Percentiles rank a stretch among this genome's conserved stretches.
Conservation (phyloP, 2,888 invertebrate genomes). For the Yponomeuta cagnagella region DNA sequence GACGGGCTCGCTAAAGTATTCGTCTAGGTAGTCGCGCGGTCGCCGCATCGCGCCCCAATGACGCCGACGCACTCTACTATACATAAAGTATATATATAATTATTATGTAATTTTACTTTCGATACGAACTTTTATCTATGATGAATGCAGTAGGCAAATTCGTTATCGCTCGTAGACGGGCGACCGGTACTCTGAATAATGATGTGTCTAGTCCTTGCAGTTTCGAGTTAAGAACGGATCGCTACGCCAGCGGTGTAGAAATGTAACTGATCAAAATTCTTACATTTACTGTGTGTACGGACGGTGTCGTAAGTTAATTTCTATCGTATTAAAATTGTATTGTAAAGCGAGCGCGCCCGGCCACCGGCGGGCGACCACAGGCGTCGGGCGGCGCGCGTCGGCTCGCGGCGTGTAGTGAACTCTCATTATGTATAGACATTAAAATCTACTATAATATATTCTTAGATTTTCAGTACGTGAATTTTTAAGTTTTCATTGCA, state of each 20-base stretch:
- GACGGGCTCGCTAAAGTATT: slow-evolving; percentile 99
- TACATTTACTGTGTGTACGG: slow-evolving; percentile 11
- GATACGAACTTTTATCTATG: slow-evolving; percentile 29
- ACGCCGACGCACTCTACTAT: slow-evolving; percentile 3
- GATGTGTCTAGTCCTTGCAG: slow-evolving; percentile 46
- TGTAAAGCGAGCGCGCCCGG: slow-evolving; percentile 9
- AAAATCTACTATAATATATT: slow-evolving; percentile 74
- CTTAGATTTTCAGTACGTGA: slow-evolving; percentile 73
- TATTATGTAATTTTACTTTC: slow-evolving; percentile 30
- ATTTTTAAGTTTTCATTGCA: slow-evolving; percentile 68
- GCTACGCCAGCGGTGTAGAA: slow-evolving; percentile 31
- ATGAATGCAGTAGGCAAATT: slow-evolving; percentile 11
- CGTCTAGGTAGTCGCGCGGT: slow-evolving; percentile 73
- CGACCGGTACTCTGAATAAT: slow-evolving; percentile 26
- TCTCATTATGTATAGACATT: slow-evolving; percentile 74
- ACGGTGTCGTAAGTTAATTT: slow-evolving; percentile 14
- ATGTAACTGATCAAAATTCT: slow-evolving; percentile 13
- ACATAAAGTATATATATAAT: slow-evolving; percentile 32
- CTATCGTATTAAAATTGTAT: slow-evolving; percentile 18
- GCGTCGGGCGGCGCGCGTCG: slow-evolving; percentile 1
- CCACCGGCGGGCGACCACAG: not conserved
- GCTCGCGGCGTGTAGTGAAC: slow-evolving; percentile 55
- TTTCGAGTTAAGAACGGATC: slow-evolving; percentile 25
- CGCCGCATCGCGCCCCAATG: not conserved
- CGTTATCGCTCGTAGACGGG: slow-evolving; percentile 12